These are phyloP conservation scores for Amniataba percoides DNA, from an alignment of 2,797 vertebrate genomes.

Conservation along the genomic window DNA sequence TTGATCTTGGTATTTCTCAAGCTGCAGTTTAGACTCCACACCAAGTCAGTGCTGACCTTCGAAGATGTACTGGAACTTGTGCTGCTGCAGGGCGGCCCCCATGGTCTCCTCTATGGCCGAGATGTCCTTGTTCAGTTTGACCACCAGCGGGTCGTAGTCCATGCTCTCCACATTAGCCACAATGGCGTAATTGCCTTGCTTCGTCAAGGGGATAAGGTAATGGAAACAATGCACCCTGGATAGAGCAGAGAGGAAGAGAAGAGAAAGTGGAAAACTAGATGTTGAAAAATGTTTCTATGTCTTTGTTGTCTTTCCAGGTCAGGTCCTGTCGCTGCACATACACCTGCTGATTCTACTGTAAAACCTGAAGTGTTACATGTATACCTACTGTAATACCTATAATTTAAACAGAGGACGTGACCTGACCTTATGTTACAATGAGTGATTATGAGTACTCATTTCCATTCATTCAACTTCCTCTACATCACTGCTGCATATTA, in stretches of 20 bases:
- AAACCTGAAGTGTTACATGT: no score
- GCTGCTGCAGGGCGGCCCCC: slow-evolving; percentile 94
- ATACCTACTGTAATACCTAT: slow-evolving; percentile 29
- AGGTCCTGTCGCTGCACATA: no score
- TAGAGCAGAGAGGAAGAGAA: slow-evolving; percentile 10
- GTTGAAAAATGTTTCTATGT: slow-evolving; percentile 2
- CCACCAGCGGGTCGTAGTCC: slow-evolving; percentile 98
- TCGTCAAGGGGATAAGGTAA: slow-evolving; percentile 96
- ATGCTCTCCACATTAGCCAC: slow-evolving; percentile 99
- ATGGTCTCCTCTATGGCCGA: slow-evolving; percentile 96
- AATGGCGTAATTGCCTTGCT: slow-evolving; percentile 98
- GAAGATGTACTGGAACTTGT: slow-evolving; percentile 99
- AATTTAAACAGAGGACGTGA: slow-evolving; percentile 42
- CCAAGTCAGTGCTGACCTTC: slow-evolving; percentile 87
- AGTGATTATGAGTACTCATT: slow-evolving; percentile 11
- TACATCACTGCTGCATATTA: slow-evolving; percentile 27
- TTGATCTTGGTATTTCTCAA: not conserved
- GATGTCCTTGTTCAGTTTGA: slow-evolving; percentile 98
- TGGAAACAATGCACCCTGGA: slow-evolving; percentile 97
- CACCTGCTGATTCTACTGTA: no score
- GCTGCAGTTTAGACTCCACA: not conserved
- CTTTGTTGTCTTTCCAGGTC: not conserved
- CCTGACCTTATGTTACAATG: slow-evolving; percentile 20
- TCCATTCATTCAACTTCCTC: slow-evolving; percentile 22
- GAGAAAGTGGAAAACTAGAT: not conserved